Conservation (phyloP, 1,140 invertebrate species). For the Platyura marginata region DNA sequence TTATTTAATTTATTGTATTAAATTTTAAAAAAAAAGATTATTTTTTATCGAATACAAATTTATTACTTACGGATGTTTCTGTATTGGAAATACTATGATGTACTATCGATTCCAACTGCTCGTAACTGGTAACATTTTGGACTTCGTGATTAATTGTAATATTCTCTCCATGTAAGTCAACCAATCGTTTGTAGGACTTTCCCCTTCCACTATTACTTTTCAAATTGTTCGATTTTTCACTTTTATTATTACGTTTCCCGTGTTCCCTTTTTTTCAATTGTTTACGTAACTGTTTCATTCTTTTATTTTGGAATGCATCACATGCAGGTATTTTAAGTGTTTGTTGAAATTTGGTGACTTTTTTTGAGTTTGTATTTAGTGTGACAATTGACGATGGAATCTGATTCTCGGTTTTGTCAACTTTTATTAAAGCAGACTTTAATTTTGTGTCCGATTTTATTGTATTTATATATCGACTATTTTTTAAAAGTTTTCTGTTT, state of each 20-base stretch:
- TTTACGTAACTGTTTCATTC: background rate
- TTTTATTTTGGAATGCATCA: background rate
- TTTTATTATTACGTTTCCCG: background rate
- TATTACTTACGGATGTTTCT: background rate
- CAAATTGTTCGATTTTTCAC: background rate
- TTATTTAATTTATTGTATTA: too few species aligned
- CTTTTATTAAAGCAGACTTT: too few species aligned
- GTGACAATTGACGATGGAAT: too few species aligned
- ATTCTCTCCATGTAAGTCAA: constrained; percentile 1
- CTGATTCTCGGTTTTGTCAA: too few species aligned
- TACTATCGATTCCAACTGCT: too few species aligned
- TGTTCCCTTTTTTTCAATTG: constrained; percentile 1
- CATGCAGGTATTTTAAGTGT: background rate
- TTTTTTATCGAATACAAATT: too few species aligned
- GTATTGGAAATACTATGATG: background rate
- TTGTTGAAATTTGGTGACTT: background rate
- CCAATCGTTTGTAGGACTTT: background rate
- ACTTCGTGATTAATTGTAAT: constrained; percentile 1
- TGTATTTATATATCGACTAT: too few species aligned
- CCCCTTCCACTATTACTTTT: background rate
- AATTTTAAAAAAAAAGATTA: too few species aligned
- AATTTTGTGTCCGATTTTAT: too few species aligned
- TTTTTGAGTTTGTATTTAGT: background rate
- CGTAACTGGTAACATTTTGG: background rate
- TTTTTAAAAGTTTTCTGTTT: background rate